A percentile compares a stretch with the other conserved stretches of the same genome.
These are phyloP conservation scores for Machaerirhynchus nigripectus DNA, from an alignment of 2,113 vertebrate species.

Conservation along the genomic window DNA sequence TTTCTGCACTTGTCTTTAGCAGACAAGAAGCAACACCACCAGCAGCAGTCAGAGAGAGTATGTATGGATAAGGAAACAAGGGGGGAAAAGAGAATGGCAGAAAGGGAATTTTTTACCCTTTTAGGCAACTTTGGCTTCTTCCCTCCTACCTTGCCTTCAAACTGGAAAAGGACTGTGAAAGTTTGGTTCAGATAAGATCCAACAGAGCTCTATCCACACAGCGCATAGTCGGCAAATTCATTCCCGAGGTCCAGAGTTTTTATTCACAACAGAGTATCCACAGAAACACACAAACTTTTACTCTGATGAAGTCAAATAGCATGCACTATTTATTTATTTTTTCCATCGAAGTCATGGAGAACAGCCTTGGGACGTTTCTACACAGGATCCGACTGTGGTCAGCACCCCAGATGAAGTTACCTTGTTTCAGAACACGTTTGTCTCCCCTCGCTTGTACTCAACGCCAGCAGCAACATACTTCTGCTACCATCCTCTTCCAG, in stretches of 20 bases:
- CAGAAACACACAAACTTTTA: background rate
- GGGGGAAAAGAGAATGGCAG: background rate
- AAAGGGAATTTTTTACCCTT: background rate
- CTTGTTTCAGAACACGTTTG: background rate
- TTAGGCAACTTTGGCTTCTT: background rate
- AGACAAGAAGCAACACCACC: background rate
- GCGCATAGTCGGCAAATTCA: fast-evolving
- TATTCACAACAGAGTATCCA: background rate
- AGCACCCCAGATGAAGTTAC: background rate
- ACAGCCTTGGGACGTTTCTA: background rate
- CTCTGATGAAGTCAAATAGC: background rate
- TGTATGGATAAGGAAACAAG: background rate
- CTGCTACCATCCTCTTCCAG: background rate
- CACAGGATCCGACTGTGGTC: background rate
- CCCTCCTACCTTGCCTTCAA: background rate
- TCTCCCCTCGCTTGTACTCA: background rate
- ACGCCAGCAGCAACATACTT: background rate
- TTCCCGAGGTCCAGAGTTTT: background rate
- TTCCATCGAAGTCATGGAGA: background rate
- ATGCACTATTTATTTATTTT: background rate
- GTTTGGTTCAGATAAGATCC: background rate
- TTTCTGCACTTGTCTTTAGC: background rate
- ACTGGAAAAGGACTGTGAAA: background rate
- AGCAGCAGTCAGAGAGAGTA: background rate
- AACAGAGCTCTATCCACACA: background rate